phyloP scores from a whole-genome alignment of 2,113 vertebrate species.

The Fulmarus glacialis region DNA sequence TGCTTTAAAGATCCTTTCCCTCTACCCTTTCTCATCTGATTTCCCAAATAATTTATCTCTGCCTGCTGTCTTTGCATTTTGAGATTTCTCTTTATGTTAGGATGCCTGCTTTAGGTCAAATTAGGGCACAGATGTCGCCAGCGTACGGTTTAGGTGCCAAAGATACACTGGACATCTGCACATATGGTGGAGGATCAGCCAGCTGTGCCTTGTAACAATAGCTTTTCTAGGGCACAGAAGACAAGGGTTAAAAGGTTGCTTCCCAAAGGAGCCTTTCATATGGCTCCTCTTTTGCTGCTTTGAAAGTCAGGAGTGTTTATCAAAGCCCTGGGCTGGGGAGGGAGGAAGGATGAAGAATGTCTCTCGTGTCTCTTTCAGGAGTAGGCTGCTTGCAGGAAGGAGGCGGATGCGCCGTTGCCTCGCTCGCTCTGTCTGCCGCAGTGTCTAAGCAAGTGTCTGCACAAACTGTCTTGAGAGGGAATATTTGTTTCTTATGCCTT shows the following conservation, averaged over 20 bases:
- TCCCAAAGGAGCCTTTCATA: constrained; percentile 21
- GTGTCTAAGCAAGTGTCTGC: neutral
- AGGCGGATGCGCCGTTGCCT: neutral
- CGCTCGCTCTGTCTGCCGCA: neutral
- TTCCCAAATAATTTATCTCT: neutral
- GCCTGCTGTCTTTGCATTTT: neutral
- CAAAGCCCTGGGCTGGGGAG: neutral
- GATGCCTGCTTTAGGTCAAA: neutral
- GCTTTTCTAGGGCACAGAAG: constrained; percentile 10
- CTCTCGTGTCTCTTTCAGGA: neutral
- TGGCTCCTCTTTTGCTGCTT: neutral
- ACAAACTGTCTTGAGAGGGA: neutral
- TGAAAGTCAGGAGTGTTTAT: neutral
- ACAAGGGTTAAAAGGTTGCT: neutral
- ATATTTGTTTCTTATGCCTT: neutral
- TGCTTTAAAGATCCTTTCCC: neutral
- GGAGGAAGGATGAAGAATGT: neutral
- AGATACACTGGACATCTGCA: constrained; percentile 1
- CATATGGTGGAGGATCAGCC: neutral
- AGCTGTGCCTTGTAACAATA: neutral
- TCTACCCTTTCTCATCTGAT: neutral
- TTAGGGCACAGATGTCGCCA: neutral
- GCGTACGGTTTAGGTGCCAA: neutral
- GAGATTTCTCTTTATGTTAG: neutral
- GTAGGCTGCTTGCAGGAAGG: neutral